Evolutionary conservation across 2,888 invertebrate genomes (phyloP), one percentile per base, ranked within the genome.

Genomic region (Parelbella ahira): DNA sequence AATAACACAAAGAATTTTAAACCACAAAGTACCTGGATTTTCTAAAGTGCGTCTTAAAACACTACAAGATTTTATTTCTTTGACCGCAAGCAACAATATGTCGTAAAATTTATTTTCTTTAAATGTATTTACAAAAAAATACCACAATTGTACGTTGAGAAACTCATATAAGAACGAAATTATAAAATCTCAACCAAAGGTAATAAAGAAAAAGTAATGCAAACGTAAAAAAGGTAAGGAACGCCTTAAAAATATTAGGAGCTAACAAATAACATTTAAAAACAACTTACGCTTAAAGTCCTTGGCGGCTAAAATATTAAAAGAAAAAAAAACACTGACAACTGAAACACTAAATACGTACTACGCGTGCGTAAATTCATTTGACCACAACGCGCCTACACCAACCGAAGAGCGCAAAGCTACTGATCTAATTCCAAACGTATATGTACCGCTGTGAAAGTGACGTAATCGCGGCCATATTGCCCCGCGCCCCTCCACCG

Each of bases 351-450:
- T 60, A 27, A 27, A 41, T 28, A 58, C 63, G 57, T 45, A 28
- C 41, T 49, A 59, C 56, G 60, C 56, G 61, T 59, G 60, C 54
- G 60, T 59, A 24, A 28, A 4, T 19, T 24, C 13, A 9, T 13
- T 21, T n/a, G 8, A 27, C n/a, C 21, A 10, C 19, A 32, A 42
- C 47, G 38, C 59, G 50, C 44, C 56, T 77, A 64, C 57, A 53
- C 12, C 12, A 67, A 44, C 54, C 60, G 54, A 65, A 60, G 57
- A 58, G 70, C 72, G 58, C 62, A 61, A 65, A 63, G 74, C 69
- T 68, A 86, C 86, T 86, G 86, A 79, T 82, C 86, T 75, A 84
- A 82, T 83, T 84, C 68, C 67, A 66, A 76, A 71, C 71, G 79
- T 71, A 41, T 41, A 41, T 41, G 33, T 41, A 74, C 77, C 75